phyloP scores from a whole-genome alignment of 2,113 vertebrate species.

The Calonectris borealis region DNA sequence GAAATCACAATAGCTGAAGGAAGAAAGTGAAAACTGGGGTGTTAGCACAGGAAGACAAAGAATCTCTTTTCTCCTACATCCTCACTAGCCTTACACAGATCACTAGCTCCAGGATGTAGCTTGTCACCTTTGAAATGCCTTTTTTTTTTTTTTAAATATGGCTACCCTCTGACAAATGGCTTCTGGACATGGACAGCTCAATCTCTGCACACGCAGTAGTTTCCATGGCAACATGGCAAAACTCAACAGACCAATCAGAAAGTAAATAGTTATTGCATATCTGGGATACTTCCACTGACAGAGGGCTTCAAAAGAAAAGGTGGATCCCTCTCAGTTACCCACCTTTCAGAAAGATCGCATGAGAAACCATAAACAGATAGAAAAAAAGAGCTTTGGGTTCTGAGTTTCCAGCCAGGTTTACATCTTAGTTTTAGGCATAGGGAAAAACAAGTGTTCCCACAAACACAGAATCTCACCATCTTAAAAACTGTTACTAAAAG shows the following conservation, averaged over 20 bases:
- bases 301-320: background rate
- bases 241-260: background rate
- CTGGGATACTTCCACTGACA: background rate
- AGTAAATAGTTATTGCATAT: background rate
- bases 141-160: background rate
- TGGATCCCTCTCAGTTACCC: background rate
- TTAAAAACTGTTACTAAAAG: background rate
- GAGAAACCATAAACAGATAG: background rate
- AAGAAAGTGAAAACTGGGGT: background rate
- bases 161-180: background rate
- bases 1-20: background rate
- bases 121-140: background rate
- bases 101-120: background rate
- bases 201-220: background rate
- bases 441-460: background rate
- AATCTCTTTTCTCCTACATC: background rate
- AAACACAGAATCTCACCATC: background rate
- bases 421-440: background rate
- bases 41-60: background rate
- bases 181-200: background rate
- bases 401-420: background rate
- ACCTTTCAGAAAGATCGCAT: background rate
- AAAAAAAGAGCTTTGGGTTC: background rate
- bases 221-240: background rate
- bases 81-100: background rate